Evolutionary conservation across 2,888 invertebrate species (phyloP).

Genomic region (Callimorpha dominula): DNA sequence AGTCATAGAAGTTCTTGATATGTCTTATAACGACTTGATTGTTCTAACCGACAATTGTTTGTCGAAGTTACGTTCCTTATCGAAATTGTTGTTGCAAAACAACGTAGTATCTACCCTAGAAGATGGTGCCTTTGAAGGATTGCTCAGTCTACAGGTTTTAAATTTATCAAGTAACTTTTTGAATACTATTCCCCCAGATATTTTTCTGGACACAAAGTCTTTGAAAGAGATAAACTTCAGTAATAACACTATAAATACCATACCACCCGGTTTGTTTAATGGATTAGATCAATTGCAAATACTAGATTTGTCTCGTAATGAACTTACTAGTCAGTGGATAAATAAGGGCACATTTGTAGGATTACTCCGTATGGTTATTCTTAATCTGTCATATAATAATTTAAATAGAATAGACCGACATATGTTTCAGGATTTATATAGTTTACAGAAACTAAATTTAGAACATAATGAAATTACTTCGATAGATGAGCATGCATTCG

Average conservation of each 20-base stretch:
- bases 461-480: slow-evolving; percentile 90
- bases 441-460: slow-evolving; percentile 91
- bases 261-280: slow-evolving; percentile 91
- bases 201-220: slow-evolving; percentile 89
- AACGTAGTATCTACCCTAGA: slow-evolving; percentile 91
- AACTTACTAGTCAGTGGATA: slow-evolving; percentile 91
- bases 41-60: slow-evolving; percentile 90
- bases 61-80: slow-evolving; percentile 89
- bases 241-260: slow-evolving; percentile 91
- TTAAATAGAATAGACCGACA: slow-evolving; percentile 89
- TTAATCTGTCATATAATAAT: slow-evolving; percentile 91
- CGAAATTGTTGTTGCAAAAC: slow-evolving; percentile 90
- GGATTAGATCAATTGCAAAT: slow-evolving; percentile 90
- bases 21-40: slow-evolving; percentile 91
- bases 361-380: slow-evolving; percentile 90
- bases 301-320: slow-evolving; percentile 90
- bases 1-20: slow-evolving; percentile 89
- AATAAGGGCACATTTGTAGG: slow-evolving; percentile 91
- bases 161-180: slow-evolving; percentile 94
- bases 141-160: slow-evolving; percentile 89
- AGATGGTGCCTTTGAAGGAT: slow-evolving; percentile 90
- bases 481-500: slow-evolving; percentile 91
- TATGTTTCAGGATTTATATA: slow-evolving; percentile 91
- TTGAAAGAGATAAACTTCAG: slow-evolving; percentile 90
- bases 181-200: slow-evolving; percentile 90